Evolutionary conservation across 2,888 invertebrate genomes (phyloP).

Genomic region (Hirtodrosophila confusa): DNA sequence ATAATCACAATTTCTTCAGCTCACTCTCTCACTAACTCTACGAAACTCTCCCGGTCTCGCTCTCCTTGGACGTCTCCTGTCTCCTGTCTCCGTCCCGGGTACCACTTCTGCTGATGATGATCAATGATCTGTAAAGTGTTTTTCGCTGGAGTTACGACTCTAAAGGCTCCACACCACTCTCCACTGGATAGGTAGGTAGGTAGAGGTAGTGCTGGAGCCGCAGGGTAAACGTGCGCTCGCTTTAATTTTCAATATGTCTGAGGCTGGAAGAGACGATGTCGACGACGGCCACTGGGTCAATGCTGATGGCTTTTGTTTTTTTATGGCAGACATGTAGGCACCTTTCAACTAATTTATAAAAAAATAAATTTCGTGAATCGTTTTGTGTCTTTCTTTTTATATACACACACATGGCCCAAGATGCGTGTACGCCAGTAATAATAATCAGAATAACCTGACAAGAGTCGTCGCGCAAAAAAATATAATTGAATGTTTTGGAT

Average conservation of each 20-base stretch:
- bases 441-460: slow-evolving; percentile 23
- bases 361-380: slow-evolving; percentile 38
- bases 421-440: slow-evolving; percentile 18
- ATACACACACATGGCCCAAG: background rate
- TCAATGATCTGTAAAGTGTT: slow-evolving; percentile 81
- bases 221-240: slow-evolving; percentile 75
- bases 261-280: slow-evolving; percentile 19
- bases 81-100: slow-evolving; percentile 14
- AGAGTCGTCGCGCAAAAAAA: slow-evolving; percentile 14
- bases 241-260: slow-evolving; percentile 78
- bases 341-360: slow-evolving; percentile 71
- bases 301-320: slow-evolving; percentile 76
- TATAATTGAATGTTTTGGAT: slow-evolving; percentile 38
- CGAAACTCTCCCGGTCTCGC: slow-evolving; percentile 3
- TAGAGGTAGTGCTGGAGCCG: slow-evolving; percentile 21
- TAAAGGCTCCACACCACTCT: slow-evolving; percentile 35
- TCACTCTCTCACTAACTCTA: slow-evolving; percentile 15
- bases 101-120: slow-evolving; percentile 69
- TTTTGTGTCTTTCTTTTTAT: slow-evolving; percentile 20
- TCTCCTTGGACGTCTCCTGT: background rate
- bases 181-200: background rate
- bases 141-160: slow-evolving; percentile 61
- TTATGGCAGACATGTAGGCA: slow-evolving; percentile 80
- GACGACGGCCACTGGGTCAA: slow-evolving; percentile 64
- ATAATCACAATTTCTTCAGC: slow-evolving; percentile 67